Evolutionary conservation across 2,113 vertebrate species (phyloP).

Genomic region (Brachypteracias leptosomus): DNA sequence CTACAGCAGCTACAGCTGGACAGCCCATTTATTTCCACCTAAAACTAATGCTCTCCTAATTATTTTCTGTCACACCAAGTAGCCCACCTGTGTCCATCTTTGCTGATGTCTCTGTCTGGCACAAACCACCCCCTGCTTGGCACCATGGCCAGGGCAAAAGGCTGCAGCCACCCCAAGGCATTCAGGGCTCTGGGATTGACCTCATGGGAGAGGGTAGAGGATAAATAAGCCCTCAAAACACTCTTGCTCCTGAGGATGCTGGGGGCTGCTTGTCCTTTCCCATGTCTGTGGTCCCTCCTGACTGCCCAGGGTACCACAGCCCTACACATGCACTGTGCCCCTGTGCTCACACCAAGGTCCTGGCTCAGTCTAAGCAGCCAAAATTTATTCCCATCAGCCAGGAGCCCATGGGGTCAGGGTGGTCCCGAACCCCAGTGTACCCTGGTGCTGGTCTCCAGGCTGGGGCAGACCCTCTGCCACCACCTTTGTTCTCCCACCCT

Average conservation of each 20-base stretch:
- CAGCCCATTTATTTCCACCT: slow-evolving; percentile 71
- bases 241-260: not conserved
- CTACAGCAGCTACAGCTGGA: slow-evolving; percentile 80
- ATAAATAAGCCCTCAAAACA: not conserved
- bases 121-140: not conserved
- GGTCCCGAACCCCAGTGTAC: not conserved
- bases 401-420: not conserved
- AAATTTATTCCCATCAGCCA: not conserved
- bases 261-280: not conserved
- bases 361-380: not conserved
- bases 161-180: not conserved
- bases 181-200: accelerated
- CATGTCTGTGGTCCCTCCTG: not conserved
- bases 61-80: slow-evolving; percentile 29
- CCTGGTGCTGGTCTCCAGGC: not conserved
- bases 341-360: accelerated
- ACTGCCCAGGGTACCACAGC: not conserved
- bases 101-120: not conserved
- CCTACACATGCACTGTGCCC: accelerated
- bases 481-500: not conserved
- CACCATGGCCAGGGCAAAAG: not conserved
- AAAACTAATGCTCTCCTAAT: slow-evolving; percentile 61
- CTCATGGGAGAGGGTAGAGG: not conserved
- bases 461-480: not conserved
- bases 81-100: slow-evolving; percentile 60